Percentiles rank a stretch among this genome's conserved stretches.
Conservation (phyloP, 2,888 invertebrate species). For the Mactromeris polynyma region DNA sequence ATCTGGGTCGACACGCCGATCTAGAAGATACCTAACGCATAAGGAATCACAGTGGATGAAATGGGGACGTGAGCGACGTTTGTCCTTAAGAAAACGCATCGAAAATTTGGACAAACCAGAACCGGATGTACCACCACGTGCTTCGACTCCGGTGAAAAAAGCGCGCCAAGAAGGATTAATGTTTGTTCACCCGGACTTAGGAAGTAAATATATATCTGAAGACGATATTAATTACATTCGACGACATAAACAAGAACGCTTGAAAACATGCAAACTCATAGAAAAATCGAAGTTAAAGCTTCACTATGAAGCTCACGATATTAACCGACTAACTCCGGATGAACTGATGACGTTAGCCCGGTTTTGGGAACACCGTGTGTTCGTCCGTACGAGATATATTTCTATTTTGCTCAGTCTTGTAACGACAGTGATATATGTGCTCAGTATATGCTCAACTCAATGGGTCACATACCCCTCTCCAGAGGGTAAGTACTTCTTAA, state of each 20-base stretch:
- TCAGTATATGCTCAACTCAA: slow-evolving; percentile 76
- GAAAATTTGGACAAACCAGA: slow-evolving; percentile 81
- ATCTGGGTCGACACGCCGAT: slow-evolving; percentile 75
- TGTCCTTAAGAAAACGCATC: slow-evolving; percentile 81
- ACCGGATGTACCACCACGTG: slow-evolving; percentile 75
- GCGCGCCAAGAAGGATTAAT: slow-evolving; percentile 83
- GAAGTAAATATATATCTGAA: slow-evolving; percentile 81
- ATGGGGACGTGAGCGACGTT: slow-evolving; percentile 82
- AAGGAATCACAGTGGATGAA: slow-evolving; percentile 80
- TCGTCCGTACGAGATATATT: slow-evolving; percentile 81
- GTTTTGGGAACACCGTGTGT: slow-evolving; percentile 85
- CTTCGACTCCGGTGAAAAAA: slow-evolving; percentile 86
- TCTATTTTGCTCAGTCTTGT: slow-evolving; percentile 81
- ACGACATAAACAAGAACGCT: slow-evolving; percentile 80
- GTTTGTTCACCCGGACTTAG: slow-evolving; percentile 83
- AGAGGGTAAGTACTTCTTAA: slow-evolving; percentile 33
- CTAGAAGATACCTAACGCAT: slow-evolving; percentile 73
- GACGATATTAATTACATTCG: slow-evolving; percentile 82
- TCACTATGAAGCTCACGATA: slow-evolving; percentile 65
- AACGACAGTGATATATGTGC: slow-evolving; percentile 76
- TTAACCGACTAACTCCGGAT: slow-evolving; percentile 77
- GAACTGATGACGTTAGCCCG: slow-evolving; percentile 83
- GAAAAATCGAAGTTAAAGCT: slow-evolving; percentile 79
- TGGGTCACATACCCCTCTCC: slow-evolving; percentile 78
- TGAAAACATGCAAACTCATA: slow-evolving; percentile 79